phyloP scores from a whole-genome alignment of 2,888 invertebrate genomes.

The Euproctis similis region DNA sequence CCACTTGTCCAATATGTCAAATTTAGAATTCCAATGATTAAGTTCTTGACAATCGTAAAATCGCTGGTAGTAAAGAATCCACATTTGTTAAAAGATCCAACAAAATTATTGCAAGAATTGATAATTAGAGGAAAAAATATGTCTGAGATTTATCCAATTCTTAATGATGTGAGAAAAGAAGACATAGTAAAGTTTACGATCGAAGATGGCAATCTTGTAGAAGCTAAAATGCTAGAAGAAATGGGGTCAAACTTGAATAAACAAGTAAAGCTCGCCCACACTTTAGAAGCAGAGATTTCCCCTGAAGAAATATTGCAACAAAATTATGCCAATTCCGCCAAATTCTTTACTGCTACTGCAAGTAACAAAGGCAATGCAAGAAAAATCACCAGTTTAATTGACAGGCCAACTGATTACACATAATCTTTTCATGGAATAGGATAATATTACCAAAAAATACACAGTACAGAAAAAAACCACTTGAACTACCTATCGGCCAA shows the following conservation, averaged over 20 bases:
- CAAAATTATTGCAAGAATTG: slow-evolving; percentile 35
- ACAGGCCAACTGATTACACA: too few relatives aligned
- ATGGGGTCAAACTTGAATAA: slow-evolving; percentile 21
- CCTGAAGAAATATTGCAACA: slow-evolving; percentile 19
- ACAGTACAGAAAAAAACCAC: too few relatives aligned
- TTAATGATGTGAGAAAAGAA: slow-evolving; percentile 31
- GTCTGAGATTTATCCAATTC: slow-evolving; percentile 35
- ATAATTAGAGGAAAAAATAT: slow-evolving; percentile 31
- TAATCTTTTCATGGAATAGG: too few relatives aligned
- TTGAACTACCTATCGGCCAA: too few relatives aligned
- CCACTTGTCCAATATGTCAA: slow-evolving; percentile 48
- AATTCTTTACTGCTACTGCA: slow-evolving; percentile 10
- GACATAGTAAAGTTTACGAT: slow-evolving; percentile 35
- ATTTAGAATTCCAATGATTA: slow-evolving; percentile 42
- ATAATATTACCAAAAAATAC: too few relatives aligned
- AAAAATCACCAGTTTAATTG: too few relatives aligned
- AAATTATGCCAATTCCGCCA: slow-evolving; percentile 11
- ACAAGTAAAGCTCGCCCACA: slow-evolving; percentile 15
- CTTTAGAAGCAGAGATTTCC: slow-evolving; percentile 28
- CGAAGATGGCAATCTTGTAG: slow-evolving; percentile 37
- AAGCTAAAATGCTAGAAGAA: slow-evolving; percentile 35
- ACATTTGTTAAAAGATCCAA: slow-evolving; percentile 27
- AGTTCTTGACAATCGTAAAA: slow-evolving; percentile 31
- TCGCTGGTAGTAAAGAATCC: slow-evolving; percentile 29
- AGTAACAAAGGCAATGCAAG: too few relatives aligned